Conservation (phyloP, 2,888 invertebrate genomes). For the Meandrusa payeni region DNA sequence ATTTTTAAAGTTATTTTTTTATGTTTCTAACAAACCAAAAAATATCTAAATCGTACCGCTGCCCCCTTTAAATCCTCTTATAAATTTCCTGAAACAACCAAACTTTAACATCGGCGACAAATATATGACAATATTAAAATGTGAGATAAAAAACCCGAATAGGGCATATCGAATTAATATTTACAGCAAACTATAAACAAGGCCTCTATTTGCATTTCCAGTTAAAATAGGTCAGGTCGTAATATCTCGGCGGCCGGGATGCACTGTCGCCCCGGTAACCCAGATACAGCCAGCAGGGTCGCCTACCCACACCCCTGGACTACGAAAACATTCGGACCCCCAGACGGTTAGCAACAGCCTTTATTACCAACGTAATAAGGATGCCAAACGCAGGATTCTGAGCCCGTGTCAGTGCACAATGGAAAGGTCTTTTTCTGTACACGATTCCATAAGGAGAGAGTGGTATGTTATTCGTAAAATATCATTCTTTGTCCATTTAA, state of each 20-base stretch:
- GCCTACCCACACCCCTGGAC: slow-evolving; percentile 34
- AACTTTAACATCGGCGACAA: no score
- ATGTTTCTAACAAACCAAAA: no score
- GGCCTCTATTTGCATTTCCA: slow-evolving; percentile 41
- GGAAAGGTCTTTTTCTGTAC: neutral
- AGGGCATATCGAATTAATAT: slow-evolving; percentile 20
- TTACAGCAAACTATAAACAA: slow-evolving; percentile 34
- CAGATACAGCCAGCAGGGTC: slow-evolving; percentile 59
- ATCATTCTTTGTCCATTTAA: no score
- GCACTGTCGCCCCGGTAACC: slow-evolving; percentile 63
- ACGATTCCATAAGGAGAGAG: no score
- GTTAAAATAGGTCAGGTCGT: slow-evolving; percentile 64
- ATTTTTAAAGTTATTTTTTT: no score
- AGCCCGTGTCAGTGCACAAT: neutral
- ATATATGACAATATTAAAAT: no score
- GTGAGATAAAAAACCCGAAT: no score
- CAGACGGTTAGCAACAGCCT: slow-evolving; percentile 31
- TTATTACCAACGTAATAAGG: slow-evolving; percentile 12
- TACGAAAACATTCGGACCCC: slow-evolving; percentile 14
- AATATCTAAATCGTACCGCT: no score
- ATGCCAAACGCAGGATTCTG: neutral
- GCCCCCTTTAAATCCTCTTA: no score
- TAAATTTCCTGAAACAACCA: no score
- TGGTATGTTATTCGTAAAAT: no score
- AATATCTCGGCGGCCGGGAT: slow-evolving; percentile 48